Evolutionary conservation across 2,888 invertebrate species (phyloP).

Genomic region (Noctua janthina): DNA sequence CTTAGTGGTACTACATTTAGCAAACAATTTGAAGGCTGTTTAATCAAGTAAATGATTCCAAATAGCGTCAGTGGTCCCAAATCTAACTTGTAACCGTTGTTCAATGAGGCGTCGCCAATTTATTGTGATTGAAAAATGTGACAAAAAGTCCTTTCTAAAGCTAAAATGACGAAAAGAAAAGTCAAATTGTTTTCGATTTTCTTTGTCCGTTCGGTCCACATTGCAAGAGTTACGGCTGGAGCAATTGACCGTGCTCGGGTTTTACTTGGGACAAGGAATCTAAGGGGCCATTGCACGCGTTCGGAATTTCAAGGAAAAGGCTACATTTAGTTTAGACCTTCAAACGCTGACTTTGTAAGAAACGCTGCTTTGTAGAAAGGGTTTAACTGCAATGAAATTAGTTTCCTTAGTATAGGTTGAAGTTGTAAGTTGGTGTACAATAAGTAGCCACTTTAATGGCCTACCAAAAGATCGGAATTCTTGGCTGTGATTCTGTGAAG

Average conservation of each 20-base stretch:
- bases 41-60: conserved; percentile 21
- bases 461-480: too few species aligned
- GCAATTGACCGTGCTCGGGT: conserved; percentile 62
- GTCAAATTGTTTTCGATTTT: conserved; percentile 56
- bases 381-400: background rate
- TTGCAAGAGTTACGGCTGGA: conserved; percentile 36
- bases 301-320: conserved; percentile 46
- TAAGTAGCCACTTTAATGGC: background rate
- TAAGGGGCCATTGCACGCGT: conserved; percentile 44
- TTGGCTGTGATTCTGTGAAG: too few species aligned
- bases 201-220: conserved; percentile 50
- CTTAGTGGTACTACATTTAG: background rate
- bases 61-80: background rate
- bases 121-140: conserved; percentile 60
- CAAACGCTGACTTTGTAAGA: conserved; percentile 26
- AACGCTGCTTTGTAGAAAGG: conserved; percentile 17
- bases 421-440: background rate
- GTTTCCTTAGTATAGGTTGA: background rate
- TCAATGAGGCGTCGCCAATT: conserved; percentile 45
- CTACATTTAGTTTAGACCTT: conserved; percentile 29
- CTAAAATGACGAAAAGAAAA: conserved; percentile 49
- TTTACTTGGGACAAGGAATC: conserved; percentile 46
- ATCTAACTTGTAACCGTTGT: conserved; percentile 25
- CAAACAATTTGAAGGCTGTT: background rate
- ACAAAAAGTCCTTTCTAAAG: conserved; percentile 36